These are phyloP conservation scores for Phataginus tetradactyla DNA, from an alignment of 2,797 vertebrate species.

Conservation along the genomic window DNA sequence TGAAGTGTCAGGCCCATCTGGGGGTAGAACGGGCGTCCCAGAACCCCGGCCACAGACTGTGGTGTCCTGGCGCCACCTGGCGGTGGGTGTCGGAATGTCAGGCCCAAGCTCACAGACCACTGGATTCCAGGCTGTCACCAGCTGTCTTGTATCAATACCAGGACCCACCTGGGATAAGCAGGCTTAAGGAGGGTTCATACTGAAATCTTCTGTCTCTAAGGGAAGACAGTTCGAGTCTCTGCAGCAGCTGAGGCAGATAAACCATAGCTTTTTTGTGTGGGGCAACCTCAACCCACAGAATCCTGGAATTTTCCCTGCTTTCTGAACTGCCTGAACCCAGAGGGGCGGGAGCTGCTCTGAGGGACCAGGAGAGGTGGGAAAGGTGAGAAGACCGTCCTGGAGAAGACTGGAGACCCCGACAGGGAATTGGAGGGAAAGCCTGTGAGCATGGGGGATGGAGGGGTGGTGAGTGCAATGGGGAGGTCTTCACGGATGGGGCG, in stretches of 20 bases:
- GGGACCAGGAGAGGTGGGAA: neutral
- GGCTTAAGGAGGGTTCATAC: neutral
- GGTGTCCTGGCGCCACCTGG: conserved; percentile 65
- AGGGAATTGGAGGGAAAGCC: neutral
- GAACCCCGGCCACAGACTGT: neutral
- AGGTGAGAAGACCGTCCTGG: neutral
- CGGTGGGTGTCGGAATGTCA: neutral
- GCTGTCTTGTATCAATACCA: neutral
- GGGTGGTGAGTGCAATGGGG: rapidly evolving
- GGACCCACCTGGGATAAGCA: neutral
- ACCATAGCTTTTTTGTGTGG: neutral
- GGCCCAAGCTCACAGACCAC: neutral
- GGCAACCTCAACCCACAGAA: neutral
- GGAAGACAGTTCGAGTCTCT: neutral
- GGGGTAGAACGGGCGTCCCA: neutral
- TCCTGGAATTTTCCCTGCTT: neutral
- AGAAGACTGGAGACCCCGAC: neutral
- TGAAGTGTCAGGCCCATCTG: neutral
- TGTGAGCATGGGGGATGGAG: rapidly evolving
- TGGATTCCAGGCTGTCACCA: neutral
- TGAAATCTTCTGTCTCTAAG: conserved; percentile 2
- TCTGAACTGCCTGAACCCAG: neutral
- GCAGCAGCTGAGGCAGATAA: neutral
- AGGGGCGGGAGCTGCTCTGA: neutral
- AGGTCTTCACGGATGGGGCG: neutral